Evolutionary conservation across 2,888 invertebrate species (phyloP).

Genomic region (Dioctria linearis): DNA sequence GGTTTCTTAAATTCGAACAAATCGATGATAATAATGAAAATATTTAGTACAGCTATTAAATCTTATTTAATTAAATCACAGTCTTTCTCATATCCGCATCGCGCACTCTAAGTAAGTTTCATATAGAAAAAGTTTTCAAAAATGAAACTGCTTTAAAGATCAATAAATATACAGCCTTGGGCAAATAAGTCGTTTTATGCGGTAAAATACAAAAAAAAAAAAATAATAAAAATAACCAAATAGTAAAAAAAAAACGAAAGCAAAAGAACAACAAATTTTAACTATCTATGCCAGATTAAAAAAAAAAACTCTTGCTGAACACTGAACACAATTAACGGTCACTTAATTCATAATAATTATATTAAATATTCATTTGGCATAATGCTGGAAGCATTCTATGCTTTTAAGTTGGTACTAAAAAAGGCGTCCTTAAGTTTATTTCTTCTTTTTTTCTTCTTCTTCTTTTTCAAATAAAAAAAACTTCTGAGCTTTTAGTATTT

Average conservation of each 20-base stretch:
- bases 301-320: slow-evolving; percentile 34
- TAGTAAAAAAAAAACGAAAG: background rate
- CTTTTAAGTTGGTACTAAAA: slow-evolving; percentile 36
- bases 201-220: too few relatives aligned
- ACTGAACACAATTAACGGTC: slow-evolving; percentile 49
- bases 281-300: slow-evolving; percentile 43
- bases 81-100: slow-evolving; percentile 59
- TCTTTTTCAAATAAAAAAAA: slow-evolving; percentile 32
- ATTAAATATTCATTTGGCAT: slow-evolving; percentile 53
- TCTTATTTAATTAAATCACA: slow-evolving; percentile 59
- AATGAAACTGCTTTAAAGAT: slow-evolving; percentile 34
- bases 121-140: slow-evolving; percentile 24
- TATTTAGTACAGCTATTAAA: slow-evolving; percentile 51
- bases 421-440: slow-evolving; percentile 44
- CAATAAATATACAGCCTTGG: slow-evolving; percentile 21
- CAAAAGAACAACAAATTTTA: slow-evolving; percentile 5
- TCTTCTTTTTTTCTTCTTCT: slow-evolving; percentile 7
- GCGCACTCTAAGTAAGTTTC: slow-evolving; percentile 54
- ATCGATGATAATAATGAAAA: slow-evolving; percentile 55
- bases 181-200: slow-evolving; percentile 23
- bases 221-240: too few relatives aligned
- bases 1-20: slow-evolving; percentile 52
- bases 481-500: slow-evolving; percentile 47
- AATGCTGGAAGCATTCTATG: slow-evolving; percentile 54
- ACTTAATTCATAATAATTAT: slow-evolving; percentile 25